Percentiles rank a stretch among this genome's conserved stretches.
Evolutionary conservation across 2,888 invertebrate genomes (phyloP).

Genomic region (Sesia apiformis): DNA sequence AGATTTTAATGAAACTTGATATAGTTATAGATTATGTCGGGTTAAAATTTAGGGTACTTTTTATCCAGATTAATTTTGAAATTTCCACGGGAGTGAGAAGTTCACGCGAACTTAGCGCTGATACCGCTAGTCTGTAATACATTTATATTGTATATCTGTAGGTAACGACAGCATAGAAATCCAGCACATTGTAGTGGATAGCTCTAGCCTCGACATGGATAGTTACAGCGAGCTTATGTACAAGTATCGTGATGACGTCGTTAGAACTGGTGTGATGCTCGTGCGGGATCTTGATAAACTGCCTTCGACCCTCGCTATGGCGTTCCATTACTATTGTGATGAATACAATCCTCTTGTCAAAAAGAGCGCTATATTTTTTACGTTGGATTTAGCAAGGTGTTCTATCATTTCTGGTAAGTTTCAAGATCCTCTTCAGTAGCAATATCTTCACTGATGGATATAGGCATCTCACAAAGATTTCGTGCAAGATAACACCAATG

Average conservation of each 20-base stretch:
- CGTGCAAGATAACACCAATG: no score
- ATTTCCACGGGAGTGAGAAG: no score
- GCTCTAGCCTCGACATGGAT: conserved; percentile 31
- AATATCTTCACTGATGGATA: no score
- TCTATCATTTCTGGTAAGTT: conserved; percentile 27
- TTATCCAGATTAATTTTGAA: no score
- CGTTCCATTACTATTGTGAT: conserved; percentile 68
- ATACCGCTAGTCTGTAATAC: neutral
- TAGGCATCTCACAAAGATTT: no score
- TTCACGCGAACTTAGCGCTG: no score
- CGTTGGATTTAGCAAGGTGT: conserved; percentile 50
- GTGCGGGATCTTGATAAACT: conserved; percentile 47
- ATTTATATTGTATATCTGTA: conserved; percentile 14
- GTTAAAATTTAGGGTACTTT: no score
- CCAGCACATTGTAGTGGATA: conserved; percentile 37
- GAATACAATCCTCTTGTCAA: conserved; percentile 60
- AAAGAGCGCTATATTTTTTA: conserved; percentile 61
- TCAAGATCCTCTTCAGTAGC: no score
- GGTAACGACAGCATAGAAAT: conserved; percentile 39
- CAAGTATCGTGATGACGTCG: conserved; percentile 35
- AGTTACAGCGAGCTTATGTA: conserved; percentile 45
- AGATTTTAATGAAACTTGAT: no score
- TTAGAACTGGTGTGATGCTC: conserved; percentile 48
- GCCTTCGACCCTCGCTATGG: conserved; percentile 57
- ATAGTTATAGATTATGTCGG: no score